phyloP scores from a whole-genome alignment of 2,888 invertebrate species.

The Leptura quadrifasciata region DNA sequence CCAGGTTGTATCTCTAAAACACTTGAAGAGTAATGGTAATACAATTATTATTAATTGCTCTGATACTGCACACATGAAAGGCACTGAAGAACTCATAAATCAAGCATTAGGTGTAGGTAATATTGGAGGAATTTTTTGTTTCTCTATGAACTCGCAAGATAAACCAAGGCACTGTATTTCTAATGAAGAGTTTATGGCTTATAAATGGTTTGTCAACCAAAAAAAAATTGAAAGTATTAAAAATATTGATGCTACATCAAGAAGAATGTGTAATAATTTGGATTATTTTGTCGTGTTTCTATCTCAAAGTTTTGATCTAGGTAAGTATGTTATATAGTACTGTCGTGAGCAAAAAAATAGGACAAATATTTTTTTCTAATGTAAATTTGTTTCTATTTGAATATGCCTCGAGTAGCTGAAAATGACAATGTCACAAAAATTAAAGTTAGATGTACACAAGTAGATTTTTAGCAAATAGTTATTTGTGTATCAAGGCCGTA shows the following conservation, averaged over 20 bases:
- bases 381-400: too few species aligned
- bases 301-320: constrained; percentile 55
- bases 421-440: too few species aligned
- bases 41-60: constrained; percentile 69
- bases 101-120: constrained; percentile 73
- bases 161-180: constrained; percentile 72
- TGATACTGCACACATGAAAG: constrained; percentile 69
- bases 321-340: constrained; percentile 37
- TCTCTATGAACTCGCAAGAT: constrained; percentile 68
- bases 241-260: constrained; percentile 76
- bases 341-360: too few species aligned
- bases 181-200: constrained; percentile 47
- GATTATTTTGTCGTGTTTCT: constrained; percentile 61
- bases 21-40: constrained; percentile 66
- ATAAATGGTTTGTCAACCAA: too few species aligned
- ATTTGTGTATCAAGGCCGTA: too few species aligned
- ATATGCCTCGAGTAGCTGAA: too few species aligned
- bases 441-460: too few species aligned
- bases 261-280: constrained; percentile 71
- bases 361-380: too few species aligned
- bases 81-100: constrained; percentile 71
- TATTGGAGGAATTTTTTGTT: constrained; percentile 75
- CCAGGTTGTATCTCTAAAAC: constrained; percentile 73
- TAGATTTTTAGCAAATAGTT: too few species aligned
- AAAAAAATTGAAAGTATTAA: constrained; percentile 76